A percentile compares a stretch with the other conserved stretches of the same genome.
Evolutionary conservation across 2,888 invertebrate genomes (phyloP).

Genomic region (Tortricodes alternella): DNA sequence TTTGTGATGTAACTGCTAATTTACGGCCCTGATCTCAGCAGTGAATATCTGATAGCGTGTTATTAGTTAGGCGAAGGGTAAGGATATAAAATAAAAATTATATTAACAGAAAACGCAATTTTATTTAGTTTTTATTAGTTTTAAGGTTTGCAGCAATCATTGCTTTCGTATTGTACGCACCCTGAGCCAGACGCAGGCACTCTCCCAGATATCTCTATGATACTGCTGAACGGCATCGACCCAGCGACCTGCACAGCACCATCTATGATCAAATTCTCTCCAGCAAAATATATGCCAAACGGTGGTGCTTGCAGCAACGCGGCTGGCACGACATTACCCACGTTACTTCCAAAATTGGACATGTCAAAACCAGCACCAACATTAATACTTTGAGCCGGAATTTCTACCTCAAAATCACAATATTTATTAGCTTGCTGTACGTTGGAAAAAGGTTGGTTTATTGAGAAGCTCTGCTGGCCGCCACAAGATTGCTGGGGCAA

Average conservation of each 20-base stretch:
- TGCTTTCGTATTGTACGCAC: conserved; percentile 1
- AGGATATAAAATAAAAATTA: too few species aligned
- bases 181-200: conserved; percentile 6
- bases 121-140: too few species aligned
- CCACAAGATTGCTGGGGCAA: neutral
- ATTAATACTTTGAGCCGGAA: neutral
- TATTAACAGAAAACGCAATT: too few species aligned
- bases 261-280: conserved; percentile 30
- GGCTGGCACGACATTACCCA: neutral
- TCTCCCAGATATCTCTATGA: conserved; percentile 21
- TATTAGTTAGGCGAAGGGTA: too few species aligned
- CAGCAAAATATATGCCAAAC: conserved; percentile 32
- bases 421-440: neutral
- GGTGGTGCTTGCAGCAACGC: conserved; percentile 14
- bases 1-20: too few species aligned
- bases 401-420: neutral
- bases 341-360: neutral
- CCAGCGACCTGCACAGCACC: conserved; percentile 34
- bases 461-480: neutral
- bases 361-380: neutral
- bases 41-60: too few species aligned
- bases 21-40: too few species aligned
- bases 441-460: neutral
- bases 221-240: conserved; percentile 31
- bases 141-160: neutral